Evolutionary conservation across 1,140 invertebrate genomes (phyloP).

Genomic region (Nebria ingens): DNA sequence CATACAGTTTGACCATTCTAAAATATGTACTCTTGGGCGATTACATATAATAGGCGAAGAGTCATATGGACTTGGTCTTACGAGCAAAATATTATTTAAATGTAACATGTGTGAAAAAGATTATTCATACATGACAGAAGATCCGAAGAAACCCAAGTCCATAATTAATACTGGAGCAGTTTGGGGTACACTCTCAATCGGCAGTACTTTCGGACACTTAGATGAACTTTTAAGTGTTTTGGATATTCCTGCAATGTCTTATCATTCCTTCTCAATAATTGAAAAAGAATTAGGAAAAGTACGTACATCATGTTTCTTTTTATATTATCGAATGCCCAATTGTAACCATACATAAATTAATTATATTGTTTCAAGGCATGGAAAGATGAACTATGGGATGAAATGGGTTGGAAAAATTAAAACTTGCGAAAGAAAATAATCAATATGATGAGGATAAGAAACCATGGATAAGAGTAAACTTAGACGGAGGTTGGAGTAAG

Average conservation of each 20-base stretch:
- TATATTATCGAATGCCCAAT: neutral
- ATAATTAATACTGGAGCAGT: neutral
- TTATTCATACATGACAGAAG: neutral
- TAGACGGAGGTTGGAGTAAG: slow-evolving; percentile 29
- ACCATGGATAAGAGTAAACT: slow-evolving; percentile 27
- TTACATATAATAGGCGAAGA: too few relatives aligned
- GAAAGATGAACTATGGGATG: neutral
- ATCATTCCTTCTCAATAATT: slow-evolving; percentile 17
- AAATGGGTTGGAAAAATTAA: slow-evolving; percentile 5
- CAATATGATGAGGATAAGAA: slow-evolving; percentile 26
- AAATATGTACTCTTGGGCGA: too few relatives aligned
- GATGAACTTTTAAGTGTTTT: neutral
- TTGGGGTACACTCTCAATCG: neutral
- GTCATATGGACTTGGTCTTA: too few relatives aligned
- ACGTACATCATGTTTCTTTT: neutral
- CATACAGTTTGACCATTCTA: too few relatives aligned
- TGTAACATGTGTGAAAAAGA: neutral
- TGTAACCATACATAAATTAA: too few relatives aligned
- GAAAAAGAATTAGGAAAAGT: neutral
- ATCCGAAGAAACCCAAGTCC: neutral
- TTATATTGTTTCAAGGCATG: neutral
- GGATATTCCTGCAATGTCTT: slow-evolving; percentile 5
- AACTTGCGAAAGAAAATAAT: slow-evolving; percentile 13
- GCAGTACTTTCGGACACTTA: neutral
- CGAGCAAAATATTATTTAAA: too few relatives aligned